Evolutionary conservation across 2,113 vertebrate species (phyloP).

Genomic region (Brachypteracias leptosomus): DNA sequence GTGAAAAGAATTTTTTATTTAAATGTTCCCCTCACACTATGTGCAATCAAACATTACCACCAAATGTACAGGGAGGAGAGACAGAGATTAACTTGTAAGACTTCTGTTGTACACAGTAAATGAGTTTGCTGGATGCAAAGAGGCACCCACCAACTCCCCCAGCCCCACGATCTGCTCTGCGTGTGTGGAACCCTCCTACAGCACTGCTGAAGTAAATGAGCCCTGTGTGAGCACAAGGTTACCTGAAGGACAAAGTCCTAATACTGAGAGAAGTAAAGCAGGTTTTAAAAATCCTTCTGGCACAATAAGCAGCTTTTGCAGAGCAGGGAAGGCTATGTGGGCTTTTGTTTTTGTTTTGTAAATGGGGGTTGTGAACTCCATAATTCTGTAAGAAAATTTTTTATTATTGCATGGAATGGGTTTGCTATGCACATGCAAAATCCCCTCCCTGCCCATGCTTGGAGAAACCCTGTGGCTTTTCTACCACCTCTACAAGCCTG

Average conservation of each 20-base stretch:
- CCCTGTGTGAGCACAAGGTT: not conserved
- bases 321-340: not conserved
- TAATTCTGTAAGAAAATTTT: not conserved
- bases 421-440: not conserved
- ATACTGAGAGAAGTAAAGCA: not conserved
- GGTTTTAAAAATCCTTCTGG: slow-evolving; percentile 5
- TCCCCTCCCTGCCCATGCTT: not conserved
- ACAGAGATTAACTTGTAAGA: not conserved
- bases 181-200: not conserved
- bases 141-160: not conserved
- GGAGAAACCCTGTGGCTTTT: not conserved
- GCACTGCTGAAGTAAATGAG: not conserved
- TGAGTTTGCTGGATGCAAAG: not conserved
- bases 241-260: not conserved
- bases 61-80: not conserved
- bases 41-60: not conserved
- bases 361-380: not conserved
- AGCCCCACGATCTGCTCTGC: not conserved
- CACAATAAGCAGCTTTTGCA: slow-evolving; percentile 33
- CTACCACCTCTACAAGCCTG: not conserved
- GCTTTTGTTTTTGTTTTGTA: slow-evolving; percentile 1
- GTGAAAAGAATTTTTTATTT: not conserved
- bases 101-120: not conserved
- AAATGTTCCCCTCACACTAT: not conserved
- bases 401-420: not conserved